A percentile compares a stretch with the other conserved stretches of the same genome.
These are phyloP conservation scores for Heliconius congener DNA, from an alignment of 1,140 invertebrate species.

Conservation along the genomic window DNA sequence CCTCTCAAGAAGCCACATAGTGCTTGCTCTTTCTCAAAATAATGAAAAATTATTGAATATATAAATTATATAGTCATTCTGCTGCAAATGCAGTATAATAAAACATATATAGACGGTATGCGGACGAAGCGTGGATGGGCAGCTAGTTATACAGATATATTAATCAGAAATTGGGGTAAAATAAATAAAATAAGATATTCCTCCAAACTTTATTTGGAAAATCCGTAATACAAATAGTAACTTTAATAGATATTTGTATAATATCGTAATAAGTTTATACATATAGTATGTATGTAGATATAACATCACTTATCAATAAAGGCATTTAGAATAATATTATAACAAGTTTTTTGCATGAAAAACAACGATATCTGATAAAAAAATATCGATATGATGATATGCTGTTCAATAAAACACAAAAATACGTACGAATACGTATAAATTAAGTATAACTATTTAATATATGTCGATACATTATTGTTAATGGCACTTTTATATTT, in stretches of 20 bases:
- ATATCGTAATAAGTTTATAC: constrained; percentile 23
- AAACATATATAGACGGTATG: too few species aligned
- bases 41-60: too few species aligned
- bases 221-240: constrained; percentile 37
- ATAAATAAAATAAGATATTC: constrained; percentile 27
- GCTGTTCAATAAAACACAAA: neutral
- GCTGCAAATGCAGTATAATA: too few species aligned
- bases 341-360: neutral
- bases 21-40: too few species aligned
- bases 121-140: too few species aligned
- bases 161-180: neutral
- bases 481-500: constrained; percentile 7
- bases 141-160: neutral
- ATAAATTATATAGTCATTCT: too few species aligned
- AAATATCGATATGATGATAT: neutral
- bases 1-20: too few species aligned
- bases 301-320: constrained; percentile 28
- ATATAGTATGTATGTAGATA: constrained; percentile 15
- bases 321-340: constrained; percentile 16
- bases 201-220: constrained; percentile 38
- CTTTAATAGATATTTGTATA: constrained; percentile 30
- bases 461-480: neutral
- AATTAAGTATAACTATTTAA: neutral
- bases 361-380: neutral
- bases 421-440: constrained; percentile 3